Conservation (phyloP, 2,797 vertebrate genomes). For the Cheirogaleus major region DNA sequence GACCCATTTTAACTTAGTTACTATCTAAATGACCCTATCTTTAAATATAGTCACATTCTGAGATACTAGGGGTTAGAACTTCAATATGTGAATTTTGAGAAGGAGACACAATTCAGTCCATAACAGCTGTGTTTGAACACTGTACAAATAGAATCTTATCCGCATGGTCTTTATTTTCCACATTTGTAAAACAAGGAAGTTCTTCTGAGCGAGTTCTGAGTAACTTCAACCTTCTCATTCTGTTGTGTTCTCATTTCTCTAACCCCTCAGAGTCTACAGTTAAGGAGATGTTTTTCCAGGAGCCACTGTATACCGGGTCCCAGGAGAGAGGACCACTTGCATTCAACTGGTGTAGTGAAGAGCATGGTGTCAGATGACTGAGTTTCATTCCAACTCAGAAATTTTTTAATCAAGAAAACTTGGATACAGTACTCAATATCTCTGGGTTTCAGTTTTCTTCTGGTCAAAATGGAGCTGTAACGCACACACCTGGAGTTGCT, state of each 20-base stretch:
- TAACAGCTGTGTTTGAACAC: background rate
- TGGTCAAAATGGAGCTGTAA: background rate
- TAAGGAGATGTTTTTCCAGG: background rate
- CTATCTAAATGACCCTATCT: background rate
- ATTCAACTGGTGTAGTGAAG: background rate
- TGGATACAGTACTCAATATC: background rate
- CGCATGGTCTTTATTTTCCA: background rate
- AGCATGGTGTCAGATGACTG: background rate
- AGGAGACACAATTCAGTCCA: background rate
- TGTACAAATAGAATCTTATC: background rate
- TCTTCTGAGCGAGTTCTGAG: background rate
- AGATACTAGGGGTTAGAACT: background rate
- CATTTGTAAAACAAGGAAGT: background rate
- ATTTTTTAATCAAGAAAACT: background rate
- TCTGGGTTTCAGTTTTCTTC: background rate
- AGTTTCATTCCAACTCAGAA: background rate
- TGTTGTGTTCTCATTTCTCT: background rate
- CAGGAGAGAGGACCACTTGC: too few species aligned
- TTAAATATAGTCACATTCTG: background rate
- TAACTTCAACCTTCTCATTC: background rate
- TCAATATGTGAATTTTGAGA: background rate
- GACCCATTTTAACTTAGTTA: background rate
- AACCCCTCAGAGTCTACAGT: background rate
- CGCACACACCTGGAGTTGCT: background rate
- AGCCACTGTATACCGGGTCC: background rate